Evolutionary conservation across 2,888 invertebrate species (phyloP), one percentile per base, ranked within the genome.

Genomic region (Mylabris sibirica): DNA sequence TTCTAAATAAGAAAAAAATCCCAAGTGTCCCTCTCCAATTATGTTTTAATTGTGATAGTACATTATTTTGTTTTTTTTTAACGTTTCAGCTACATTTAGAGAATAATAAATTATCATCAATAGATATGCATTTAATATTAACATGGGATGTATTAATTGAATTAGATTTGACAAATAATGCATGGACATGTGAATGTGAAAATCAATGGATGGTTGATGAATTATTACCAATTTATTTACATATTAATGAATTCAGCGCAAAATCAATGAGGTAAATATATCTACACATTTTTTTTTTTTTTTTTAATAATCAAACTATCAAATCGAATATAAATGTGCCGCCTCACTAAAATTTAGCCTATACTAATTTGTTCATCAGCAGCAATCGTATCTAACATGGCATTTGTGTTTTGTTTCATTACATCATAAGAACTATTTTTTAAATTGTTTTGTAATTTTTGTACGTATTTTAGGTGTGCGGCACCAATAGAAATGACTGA

Each of bases 131-230:
- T 14, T 82, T 92, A 57, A 74, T 92, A 2, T 87, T 89, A 0
- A 89, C 91, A 64, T 95, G 94, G 95, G 91, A 92, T 76, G 84
- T 88, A 34, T 81, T 96, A 17, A 85, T 88, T 34, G 86, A 86
- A 63, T 81, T 95, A 63, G 90, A 93, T 74, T 87, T 96, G 9
- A 88, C 89, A 41, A 88, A 88, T 76, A 95, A 95, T 81, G 91
- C 92, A 0, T 95, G 90, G 91, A 86, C 88, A 30, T 96, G 95
- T 80, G 93, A 94, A 81, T 93, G 93, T 78, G 88, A 90, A 70
- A 94, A 94, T 68, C 91, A 92, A 78, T 92, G 92, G 90, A 87
- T 95, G 84, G 89, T 94, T 17, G 88, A 90, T 38, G 84, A 87
- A n/a, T 82, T 94, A 60, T 88, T 90, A 59, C 87, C 88, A 0